Evolutionary conservation across 1,140 invertebrate species (phyloP), one percentile per base, ranked within the genome.

Genomic region (Aleiodes sp.): DNA sequence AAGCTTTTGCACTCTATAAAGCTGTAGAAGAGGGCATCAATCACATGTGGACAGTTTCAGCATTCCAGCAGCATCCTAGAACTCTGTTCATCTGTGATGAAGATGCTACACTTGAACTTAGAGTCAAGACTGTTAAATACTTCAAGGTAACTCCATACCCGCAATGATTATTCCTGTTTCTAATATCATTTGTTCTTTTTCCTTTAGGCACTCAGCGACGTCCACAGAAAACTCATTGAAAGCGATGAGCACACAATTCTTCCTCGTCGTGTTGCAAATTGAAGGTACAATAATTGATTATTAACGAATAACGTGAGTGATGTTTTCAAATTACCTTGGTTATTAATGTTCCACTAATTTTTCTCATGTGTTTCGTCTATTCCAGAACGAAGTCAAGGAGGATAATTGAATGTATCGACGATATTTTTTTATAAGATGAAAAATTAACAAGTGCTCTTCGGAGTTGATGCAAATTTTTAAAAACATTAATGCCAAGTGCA

Each of bases 21-120:
- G 97, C 98, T 1, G 95, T 99, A 72, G 97, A 99, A 86, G 95
- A 98, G 84, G 98, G 98, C 43, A 91, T 99, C 2, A 99, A 96
- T 88, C 98, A 99, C 87, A 99, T 99, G 98, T 99, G 98, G 97
- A 99, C 98, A 0, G 97, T 99, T 21, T 98, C 96, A 19, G 97
- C 97, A 28, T 99, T 99, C 87, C 98, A 99, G 86, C 95, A 96
- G 83, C 96, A 98, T 87, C 91, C 93, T 37, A 90, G 92, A 73
- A 93, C 95, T 4, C 89, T 99, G 16, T 97, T 99, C 87, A 88
- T 99, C 56, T 99, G 97, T 82, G 98, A 99, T 85, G 98, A 99
- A 87, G 96, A 98, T 86, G 97, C 98, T 39, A 99, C 98, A 6
- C 84, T 97, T 64, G 98, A 99, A 87, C 88, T 99, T 67, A 91